Evolutionary conservation across 2,113 vertebrate genomes (phyloP).

Genomic region (cattle (Bos taurus)): ARS-UCD2.0 NC_037347.1:1745501-1746000

Average conservation of each 20-base stretch:
- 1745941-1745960: not conserved
- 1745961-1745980: not conserved
- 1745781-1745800: not conserved
- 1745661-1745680: not conserved
- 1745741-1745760: not conserved
- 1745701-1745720: constrained; percentile 21
- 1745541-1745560: constrained; percentile 48
- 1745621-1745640: not conserved
- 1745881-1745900: not conserved
- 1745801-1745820: not conserved
- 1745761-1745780: not conserved
- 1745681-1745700: not conserved
- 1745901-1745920: not conserved
- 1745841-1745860: not conserved
- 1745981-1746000: not conserved
- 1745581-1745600: not conserved
- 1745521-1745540: constrained; percentile 22
- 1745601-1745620: constrained; percentile 13
- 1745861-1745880: not conserved
- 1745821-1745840: not conserved
- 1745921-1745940: not conserved
- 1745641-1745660: constrained; percentile 21
- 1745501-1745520: constrained; percentile 27
- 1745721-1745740: not conserved
- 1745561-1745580: not conserved